A percentile compares a stretch with the other conserved stretches of the same genome.
Evolutionary conservation across 1,140 invertebrate species (phyloP).

Genomic region (Coenobita brevimanus): DNA sequence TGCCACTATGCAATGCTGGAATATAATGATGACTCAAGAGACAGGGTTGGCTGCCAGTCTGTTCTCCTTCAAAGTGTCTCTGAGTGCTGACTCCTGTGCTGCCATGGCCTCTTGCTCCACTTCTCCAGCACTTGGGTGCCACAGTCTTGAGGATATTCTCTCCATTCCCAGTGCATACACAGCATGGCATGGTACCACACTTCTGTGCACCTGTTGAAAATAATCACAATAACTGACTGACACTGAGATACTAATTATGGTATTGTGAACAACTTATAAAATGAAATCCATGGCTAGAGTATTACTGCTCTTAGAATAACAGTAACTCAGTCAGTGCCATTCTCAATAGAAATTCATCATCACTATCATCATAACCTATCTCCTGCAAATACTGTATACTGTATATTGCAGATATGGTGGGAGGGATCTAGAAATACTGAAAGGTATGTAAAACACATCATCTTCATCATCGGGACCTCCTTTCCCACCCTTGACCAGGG

Average conservation of each 20-base stretch:
- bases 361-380: too few relatives aligned
- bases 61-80: constrained; percentile 44
- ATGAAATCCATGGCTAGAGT: background rate
- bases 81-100: constrained; percentile 39
- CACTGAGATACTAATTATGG: background rate
- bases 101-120: constrained; percentile 63
- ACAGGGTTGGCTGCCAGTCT: constrained; percentile 49
- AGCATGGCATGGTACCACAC: constrained; percentile 45
- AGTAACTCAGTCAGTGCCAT: too few relatives aligned
- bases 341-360: too few relatives aligned
- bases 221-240: background rate
- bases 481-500: too few relatives aligned
- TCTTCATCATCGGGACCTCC: too few relatives aligned
- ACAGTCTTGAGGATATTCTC: constrained; percentile 42
- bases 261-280: background rate
- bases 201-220: constrained; percentile 27
- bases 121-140: constrained; percentile 56
- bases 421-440: too few relatives aligned
- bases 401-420: too few relatives aligned
- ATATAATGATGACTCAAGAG: constrained; percentile 23
- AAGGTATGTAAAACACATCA: too few relatives aligned
- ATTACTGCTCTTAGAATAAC: too few relatives aligned
- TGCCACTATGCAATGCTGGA: too few relatives aligned
- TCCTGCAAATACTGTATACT: too few relatives aligned
- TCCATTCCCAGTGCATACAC: constrained; percentile 53